Base-by-base conservation (phyloP, 2,888 invertebrate species). In the Andrena dorsata region DNA sequence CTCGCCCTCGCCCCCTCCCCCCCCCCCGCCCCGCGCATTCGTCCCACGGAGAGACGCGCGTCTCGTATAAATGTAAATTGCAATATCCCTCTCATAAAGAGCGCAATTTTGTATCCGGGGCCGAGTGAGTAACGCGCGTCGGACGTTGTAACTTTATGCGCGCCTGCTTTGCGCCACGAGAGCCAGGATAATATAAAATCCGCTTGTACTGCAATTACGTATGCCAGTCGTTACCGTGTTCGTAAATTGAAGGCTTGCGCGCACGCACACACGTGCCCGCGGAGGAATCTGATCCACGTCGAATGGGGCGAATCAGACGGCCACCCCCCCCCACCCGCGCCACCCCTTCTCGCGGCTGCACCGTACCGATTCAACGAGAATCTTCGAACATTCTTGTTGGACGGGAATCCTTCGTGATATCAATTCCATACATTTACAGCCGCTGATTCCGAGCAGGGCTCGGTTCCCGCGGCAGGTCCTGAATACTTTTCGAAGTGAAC, bases 11-110 rank as follows among this genome's bases (percentile, higher is more conserved):
- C 35, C 20, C 23, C 1, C 64, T 4, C 35, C 13, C 1, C 4
- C 1, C 5, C 56, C 56, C 16, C 41, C 49, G 4, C 61, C 51
- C 32, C 75, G 6, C 6, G 10, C 53, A 10, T 8, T 10, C 30
- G 70, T 32, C 28, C 41, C 53, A 35, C 47, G 41, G 71, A 41
- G 28, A 32, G 30, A 28, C 23, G 56, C n/a, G 10, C 64, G 74
- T 68, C 68, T 79, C 76, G 82, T 82, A 82, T 82, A 82, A 82
- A 82, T 82, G 82, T 76, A 82, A 81, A 82, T 82, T 61, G 81
- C 70, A 65, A 80, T 74, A 74, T 61, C 65, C 61, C 49, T 71
- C 65, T 80, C 75, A 74, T 80, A 74, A 80, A 82, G 74, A 65
- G 72, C 41, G 64, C 80, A 73, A 80, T 63, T 80, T 80, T 65